A percentile compares a stretch with the other conserved stretches of the same genome.
These are phyloP conservation scores for Isurus oxyrinchus DNA, from an alignment of 2,113 vertebrate genomes.

Conservation along the genomic window DNA sequence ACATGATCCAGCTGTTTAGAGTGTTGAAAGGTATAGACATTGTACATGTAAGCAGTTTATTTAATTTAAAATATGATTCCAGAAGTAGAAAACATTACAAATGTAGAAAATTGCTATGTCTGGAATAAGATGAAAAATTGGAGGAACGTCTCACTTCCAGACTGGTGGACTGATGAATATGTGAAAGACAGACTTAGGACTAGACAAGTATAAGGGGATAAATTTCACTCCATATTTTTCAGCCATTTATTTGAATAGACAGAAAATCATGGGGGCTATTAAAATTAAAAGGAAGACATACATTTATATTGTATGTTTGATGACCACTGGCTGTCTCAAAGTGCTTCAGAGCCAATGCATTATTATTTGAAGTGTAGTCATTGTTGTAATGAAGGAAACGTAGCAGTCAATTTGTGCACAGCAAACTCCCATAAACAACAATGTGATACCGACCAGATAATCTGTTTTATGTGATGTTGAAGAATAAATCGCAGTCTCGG, in stretches of 20 bases:
- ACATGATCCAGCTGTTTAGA: not conserved
- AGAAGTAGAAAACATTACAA: not conserved
- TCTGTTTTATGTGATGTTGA: not conserved
- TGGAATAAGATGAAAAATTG: constrained; percentile 8
- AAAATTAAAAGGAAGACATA: not conserved
- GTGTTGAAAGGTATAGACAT: not conserved
- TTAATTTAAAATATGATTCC: not conserved
- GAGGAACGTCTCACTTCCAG: not conserved
- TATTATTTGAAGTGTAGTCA: not conserved
- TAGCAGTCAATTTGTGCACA: not conserved
- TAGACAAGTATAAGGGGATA: not conserved
- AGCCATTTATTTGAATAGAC: not conserved
- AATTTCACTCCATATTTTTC: not conserved
- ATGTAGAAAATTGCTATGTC: not conserved
- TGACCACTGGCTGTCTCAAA: not conserved
- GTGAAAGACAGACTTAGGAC: not conserved
- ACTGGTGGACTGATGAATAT: not conserved
- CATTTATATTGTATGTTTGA: not conserved
- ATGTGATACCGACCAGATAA: not conserved
- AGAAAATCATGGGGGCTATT: not conserved
- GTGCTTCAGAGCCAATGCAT: not conserved
- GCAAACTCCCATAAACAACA: not conserved
- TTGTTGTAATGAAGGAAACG: not conserved
- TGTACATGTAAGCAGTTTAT: not conserved
- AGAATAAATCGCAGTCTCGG: not conserved